phyloP scores from a whole-genome alignment of 2,888 invertebrate genomes.

The Mactromeris polynyma region DNA sequence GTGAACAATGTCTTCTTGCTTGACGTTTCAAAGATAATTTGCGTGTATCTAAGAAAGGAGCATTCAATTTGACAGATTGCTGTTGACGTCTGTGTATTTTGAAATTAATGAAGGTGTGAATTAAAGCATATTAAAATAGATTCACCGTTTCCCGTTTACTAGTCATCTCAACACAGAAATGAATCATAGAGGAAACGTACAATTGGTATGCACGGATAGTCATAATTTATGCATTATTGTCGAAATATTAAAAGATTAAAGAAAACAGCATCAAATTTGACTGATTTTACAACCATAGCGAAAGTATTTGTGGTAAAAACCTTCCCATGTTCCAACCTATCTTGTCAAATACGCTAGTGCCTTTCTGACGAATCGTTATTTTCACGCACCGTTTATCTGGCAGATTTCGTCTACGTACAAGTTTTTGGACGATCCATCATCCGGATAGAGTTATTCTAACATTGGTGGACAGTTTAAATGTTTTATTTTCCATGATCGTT shows the following conservation, averaged over 20 bases:
- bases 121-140: background rate
- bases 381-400: constrained; percentile 33
- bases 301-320: constrained; percentile 4
- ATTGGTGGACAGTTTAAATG: background rate
- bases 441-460: background rate
- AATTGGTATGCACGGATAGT: background rate
- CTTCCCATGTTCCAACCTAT: background rate
- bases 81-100: background rate
- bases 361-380: constrained; percentile 46
- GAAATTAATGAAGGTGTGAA: constrained; percentile 12
- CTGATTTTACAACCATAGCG: background rate
- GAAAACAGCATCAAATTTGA: background rate
- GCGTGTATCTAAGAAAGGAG: background rate
- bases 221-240: constrained; percentile 33
- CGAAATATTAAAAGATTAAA: constrained; percentile 23
- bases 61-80: background rate
- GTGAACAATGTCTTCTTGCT: background rate
- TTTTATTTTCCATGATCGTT: background rate
- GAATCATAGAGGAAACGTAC: background rate
- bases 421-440: constrained; percentile 33
- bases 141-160: background rate
- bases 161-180: background rate
- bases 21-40: background rate
- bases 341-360: constrained; percentile 41
- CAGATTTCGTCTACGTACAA: constrained; percentile 14